Percentiles rank a stretch among this genome's conserved stretches.
Conservation (phyloP, 2,113 vertebrate species). For the Gymnobelideus leadbeateri region DNA sequence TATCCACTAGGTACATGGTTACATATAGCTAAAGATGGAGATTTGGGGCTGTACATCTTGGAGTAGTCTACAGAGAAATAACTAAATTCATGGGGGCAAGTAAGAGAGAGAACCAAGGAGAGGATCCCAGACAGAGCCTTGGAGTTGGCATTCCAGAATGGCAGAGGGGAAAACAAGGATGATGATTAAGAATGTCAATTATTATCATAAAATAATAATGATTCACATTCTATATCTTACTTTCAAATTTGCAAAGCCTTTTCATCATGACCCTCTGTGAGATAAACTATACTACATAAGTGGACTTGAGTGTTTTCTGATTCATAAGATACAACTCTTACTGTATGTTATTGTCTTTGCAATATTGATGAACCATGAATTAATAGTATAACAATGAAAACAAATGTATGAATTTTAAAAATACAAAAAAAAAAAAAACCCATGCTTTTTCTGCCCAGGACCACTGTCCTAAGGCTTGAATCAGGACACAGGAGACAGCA, state of each 20-base stretch:
- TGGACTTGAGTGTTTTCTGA: neutral
- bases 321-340: neutral
- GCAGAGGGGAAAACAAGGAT: neutral
- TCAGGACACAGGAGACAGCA: neutral
- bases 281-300: neutral
- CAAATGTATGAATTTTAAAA: neutral
- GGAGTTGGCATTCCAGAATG: neutral
- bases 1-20: neutral
- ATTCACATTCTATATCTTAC: neutral
- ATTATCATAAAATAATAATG: neutral
- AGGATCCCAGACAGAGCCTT: neutral
- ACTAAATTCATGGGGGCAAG: neutral
- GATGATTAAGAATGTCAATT: neutral
- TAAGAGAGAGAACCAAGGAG: neutral
- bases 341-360: neutral
- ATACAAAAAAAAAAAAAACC: neutral
- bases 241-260: neutral
- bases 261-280: neutral
- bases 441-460: neutral
- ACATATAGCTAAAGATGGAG: neutral
- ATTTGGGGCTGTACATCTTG: neutral
- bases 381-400: neutral
- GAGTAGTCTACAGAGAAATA: neutral
- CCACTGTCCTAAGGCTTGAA: neutral
- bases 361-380: neutral